Evolutionary conservation across 2,797 vertebrate species (phyloP).

Genomic region (Arremon brunneinucha): DNA sequence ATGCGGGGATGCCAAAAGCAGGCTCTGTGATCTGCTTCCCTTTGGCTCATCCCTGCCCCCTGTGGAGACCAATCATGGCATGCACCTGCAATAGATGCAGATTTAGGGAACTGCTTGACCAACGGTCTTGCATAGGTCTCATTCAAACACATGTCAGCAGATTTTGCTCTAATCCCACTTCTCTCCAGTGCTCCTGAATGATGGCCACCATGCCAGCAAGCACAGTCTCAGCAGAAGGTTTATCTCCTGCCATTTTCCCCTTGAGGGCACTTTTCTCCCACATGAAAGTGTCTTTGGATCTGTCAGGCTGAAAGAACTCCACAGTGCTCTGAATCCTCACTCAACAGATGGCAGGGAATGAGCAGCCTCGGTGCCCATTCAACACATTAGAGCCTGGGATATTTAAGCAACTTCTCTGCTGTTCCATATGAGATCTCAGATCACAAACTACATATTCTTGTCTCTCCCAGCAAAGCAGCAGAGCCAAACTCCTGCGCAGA

Average conservation of each 20-base stretch:
- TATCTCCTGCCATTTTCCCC: background rate
- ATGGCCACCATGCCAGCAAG: background rate
- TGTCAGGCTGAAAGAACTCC: conserved; percentile 18
- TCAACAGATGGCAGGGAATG: background rate
- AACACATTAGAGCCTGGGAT: background rate
- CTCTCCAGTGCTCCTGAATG: background rate
- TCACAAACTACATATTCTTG: background rate
- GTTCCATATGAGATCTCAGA: background rate
- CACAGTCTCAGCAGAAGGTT: conserved; percentile 7
- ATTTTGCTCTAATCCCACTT: background rate
- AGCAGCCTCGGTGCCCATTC: background rate
- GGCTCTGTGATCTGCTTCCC: background rate
- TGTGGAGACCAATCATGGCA: background rate
- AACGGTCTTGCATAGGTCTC: background rate
- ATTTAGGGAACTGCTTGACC: background rate
- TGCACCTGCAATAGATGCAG: background rate
- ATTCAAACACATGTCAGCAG: background rate
- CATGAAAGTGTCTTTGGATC: background rate
- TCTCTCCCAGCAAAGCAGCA: background rate
- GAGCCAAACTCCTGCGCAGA: background rate
- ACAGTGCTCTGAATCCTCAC: background rate
- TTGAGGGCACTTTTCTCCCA: background rate
- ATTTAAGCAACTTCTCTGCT: background rate
- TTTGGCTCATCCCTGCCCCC: background rate
- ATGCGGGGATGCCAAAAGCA: background rate